These are phyloP conservation scores for Vidua chalybeata DNA, from an alignment of 2,113 vertebrate genomes.

Conservation along the genomic window DNA sequence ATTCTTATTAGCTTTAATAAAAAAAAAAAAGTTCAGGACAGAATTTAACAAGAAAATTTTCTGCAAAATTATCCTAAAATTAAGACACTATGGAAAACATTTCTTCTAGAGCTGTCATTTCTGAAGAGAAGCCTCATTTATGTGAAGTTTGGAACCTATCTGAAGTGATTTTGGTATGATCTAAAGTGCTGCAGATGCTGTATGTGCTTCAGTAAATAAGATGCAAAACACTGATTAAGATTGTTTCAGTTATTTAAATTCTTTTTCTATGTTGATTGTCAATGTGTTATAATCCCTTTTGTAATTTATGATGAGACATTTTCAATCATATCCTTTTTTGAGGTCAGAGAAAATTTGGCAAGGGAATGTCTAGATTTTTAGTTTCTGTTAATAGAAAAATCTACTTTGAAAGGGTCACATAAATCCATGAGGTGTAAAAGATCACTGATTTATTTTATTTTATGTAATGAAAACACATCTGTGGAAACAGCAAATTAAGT, in stretches of 20 bases:
- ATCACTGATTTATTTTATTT: conserved; percentile 26
- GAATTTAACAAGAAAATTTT: not conserved
- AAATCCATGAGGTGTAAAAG: not conserved
- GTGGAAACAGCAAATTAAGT: conserved; percentile 31
- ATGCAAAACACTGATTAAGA: conserved; percentile 25
- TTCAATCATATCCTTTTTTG: not conserved
- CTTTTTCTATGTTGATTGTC: conserved; percentile 30
- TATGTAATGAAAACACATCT: not conserved
- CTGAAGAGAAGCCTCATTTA: conserved; percentile 18
- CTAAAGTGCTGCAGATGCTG: conserved; percentile 41
- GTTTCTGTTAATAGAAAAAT: not conserved
- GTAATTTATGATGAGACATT: conserved; percentile 33
- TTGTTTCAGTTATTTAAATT: conserved; percentile 6
- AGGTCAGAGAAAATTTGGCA: not conserved
- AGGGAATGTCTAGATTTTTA: not conserved
- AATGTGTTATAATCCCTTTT: conserved; percentile 10
- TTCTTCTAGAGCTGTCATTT: not conserved
- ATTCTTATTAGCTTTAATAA: not conserved
- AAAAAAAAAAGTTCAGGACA: not conserved
- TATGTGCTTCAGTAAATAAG: conserved; percentile 9
- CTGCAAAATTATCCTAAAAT: not conserved
- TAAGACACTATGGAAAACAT: not conserved
- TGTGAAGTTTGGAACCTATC: not conserved
- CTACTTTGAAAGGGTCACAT: not conserved
- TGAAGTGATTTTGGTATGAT: conserved; percentile 12